phyloP scores from a whole-genome alignment of 1,140 invertebrate genomes.

The Plutomurus gul region DNA sequence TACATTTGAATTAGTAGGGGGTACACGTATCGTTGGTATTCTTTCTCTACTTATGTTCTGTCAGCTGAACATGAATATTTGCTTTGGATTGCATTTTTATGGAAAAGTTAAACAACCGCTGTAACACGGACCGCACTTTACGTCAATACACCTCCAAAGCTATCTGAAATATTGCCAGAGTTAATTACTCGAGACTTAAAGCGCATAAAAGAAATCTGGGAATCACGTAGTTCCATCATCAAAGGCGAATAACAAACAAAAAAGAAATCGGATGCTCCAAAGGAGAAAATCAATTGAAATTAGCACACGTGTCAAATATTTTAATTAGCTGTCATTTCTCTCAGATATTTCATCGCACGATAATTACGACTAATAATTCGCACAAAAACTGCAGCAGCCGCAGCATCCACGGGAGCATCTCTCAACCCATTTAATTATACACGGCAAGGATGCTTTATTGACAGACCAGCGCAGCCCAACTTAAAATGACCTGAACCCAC shows the following conservation, averaged over 20 bases:
- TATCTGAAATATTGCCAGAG: background rate
- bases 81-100: too few species aligned
- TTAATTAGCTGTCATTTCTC: slow-evolving; percentile 24
- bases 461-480: background rate
- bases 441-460: background rate
- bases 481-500: slow-evolving; percentile 1
- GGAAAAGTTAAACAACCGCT: too few species aligned
- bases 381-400: slow-evolving; percentile 1
- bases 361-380: slow-evolving; percentile 15
- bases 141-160: too few species aligned
- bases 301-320: slow-evolving; percentile 29
- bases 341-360: slow-evolving; percentile 19
- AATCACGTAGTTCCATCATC: background rate
- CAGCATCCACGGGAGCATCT: slow-evolving; percentile 12
- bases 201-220: background rate
- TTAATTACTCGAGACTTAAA: background rate
- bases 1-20: too few species aligned
- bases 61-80: too few species aligned
- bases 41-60: too few species aligned
- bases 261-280: slow-evolving; percentile 17
- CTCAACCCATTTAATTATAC: slow-evolving; percentile 17
- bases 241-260: slow-evolving; percentile 12
- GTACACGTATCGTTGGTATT: too few species aligned
- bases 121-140: too few species aligned
- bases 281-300: slow-evolving; percentile 30